phyloP scores from a whole-genome alignment of 2,797 vertebrate species.

The Austrolebias charrua region DNA sequence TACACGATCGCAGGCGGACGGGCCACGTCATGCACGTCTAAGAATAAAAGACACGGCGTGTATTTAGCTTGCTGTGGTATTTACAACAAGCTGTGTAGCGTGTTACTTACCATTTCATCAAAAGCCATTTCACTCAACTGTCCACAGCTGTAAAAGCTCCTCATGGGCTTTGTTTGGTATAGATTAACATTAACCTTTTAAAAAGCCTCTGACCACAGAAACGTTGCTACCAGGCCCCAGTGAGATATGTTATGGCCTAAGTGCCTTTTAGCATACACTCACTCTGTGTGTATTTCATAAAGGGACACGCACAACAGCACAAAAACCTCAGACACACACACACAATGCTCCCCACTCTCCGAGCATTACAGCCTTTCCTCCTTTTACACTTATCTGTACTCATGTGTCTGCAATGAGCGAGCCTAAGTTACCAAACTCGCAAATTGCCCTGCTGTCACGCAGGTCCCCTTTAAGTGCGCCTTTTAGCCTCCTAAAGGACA shows the following conservation, averaged over 20 bases:
- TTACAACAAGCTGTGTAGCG: slow-evolving; percentile 68
- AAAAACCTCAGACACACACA: slow-evolving; percentile 39
- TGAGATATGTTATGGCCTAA: slow-evolving; percentile 86
- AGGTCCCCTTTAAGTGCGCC: slow-evolving; percentile 81
- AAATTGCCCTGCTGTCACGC: slow-evolving; percentile 83
- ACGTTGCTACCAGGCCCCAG: slow-evolving; percentile 76
- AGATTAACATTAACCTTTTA: slow-evolving; percentile 87
- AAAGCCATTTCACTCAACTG: slow-evolving; percentile 77
- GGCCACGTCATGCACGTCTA: slow-evolving; percentile 45
- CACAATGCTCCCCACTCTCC: slow-evolving; percentile 54
- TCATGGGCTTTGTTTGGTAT: slow-evolving; percentile 83
- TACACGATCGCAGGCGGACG: slow-evolving; percentile 64
- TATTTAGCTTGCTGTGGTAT: slow-evolving; percentile 72
- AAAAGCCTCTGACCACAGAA: slow-evolving; percentile 83
- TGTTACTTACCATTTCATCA: slow-evolving; percentile 81
- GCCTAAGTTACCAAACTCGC: slow-evolving; percentile 81
- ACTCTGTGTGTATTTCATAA: slow-evolving; percentile 50
- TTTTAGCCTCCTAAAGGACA: slow-evolving; percentile 88
- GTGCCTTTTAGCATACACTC: slow-evolving; percentile 81
- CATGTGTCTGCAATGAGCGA: slow-evolving; percentile 72
- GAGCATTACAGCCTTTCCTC: slow-evolving; percentile 75
- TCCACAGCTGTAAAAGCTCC: slow-evolving; percentile 82
- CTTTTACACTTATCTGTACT: slow-evolving; percentile 81
- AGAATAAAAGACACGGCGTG: slow-evolving; percentile 56
- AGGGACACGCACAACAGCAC: slow-evolving; percentile 23